Evolutionary conservation across 2,888 invertebrate genomes (phyloP).

Genomic region (Tolmerus cingulatus): DNA sequence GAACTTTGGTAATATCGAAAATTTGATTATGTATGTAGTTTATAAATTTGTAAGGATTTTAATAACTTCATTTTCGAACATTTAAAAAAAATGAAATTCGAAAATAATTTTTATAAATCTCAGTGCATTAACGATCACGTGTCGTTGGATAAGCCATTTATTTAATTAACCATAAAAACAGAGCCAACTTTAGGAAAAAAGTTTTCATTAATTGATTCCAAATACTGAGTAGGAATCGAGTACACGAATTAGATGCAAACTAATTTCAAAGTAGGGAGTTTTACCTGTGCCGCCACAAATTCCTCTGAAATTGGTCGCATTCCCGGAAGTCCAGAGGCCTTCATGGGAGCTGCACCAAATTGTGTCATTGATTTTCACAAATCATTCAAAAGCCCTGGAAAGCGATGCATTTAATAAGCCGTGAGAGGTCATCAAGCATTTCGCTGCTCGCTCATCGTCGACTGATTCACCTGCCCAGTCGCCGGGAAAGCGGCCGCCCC

Average conservation of each 20-base stretch:
- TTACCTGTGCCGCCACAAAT: not conserved
- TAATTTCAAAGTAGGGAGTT: not conserved
- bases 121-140: too few species aligned
- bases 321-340: not conserved
- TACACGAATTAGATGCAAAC: not conserved
- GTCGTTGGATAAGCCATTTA: too few species aligned
- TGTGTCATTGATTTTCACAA: not conserved
- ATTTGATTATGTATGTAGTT: too few species aligned
- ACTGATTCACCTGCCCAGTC: not conserved
- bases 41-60: too few species aligned
- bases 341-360: not conserved
- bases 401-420: not conserved
- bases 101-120: too few species aligned
- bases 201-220: too few species aligned
- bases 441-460: not conserved
- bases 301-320: not conserved
- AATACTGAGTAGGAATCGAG: too few species aligned
- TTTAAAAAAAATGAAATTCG: too few species aligned
- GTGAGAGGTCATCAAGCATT: not conserved
- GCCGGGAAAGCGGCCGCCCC: not conserved
- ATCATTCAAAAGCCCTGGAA: not conserved
- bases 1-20: too few species aligned
- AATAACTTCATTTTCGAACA: too few species aligned
- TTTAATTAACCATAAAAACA: too few species aligned
- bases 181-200: too few species aligned